Conservation (phyloP, 2,888 invertebrate genomes). For the Patella pellucida region DNA sequence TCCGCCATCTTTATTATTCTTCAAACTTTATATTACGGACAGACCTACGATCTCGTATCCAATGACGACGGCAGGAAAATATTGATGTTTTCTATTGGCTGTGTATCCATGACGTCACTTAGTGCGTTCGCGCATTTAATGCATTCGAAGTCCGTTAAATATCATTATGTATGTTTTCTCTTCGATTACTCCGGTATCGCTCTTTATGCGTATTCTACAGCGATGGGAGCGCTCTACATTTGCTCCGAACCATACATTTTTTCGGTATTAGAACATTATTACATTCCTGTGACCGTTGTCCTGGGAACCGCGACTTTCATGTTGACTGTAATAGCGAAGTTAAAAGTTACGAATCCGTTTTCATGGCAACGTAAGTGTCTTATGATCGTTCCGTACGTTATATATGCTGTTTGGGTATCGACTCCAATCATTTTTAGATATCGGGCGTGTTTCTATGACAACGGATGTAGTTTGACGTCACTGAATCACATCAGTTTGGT, state of each 20-base stretch:
- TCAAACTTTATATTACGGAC: constrained; percentile 14
- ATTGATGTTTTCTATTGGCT: constrained; percentile 35
- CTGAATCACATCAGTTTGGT: constrained; percentile 44
- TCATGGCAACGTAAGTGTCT: constrained; percentile 42
- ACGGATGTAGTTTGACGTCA: constrained; percentile 34
- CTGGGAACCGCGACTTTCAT: constrained; percentile 44
- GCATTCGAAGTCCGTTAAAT: not conserved
- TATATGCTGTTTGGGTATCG: constrained; percentile 33
- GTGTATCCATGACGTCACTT: constrained; percentile 27
- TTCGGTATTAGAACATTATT: constrained; percentile 19
- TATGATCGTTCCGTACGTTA: constrained; percentile 40
- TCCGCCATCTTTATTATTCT: constrained; percentile 33
- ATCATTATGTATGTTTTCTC: constrained; percentile 52
- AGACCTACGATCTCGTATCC: not conserved
- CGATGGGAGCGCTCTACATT: constrained; percentile 42
- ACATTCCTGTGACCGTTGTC: constrained; percentile 41
- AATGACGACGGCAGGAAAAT: constrained; percentile 26
- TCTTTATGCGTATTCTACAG: constrained; percentile 46
- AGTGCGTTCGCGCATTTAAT: not conserved
- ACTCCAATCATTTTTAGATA: constrained; percentile 39
- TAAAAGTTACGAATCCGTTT: constrained; percentile 28
- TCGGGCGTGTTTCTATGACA: constrained; percentile 34
- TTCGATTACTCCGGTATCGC: constrained; percentile 59
- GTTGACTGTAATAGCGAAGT: constrained; percentile 43
- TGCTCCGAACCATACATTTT: constrained; percentile 39